phyloP scores from a whole-genome alignment of 2,113 vertebrate species.

The Cephalopterus ornatus region DNA sequence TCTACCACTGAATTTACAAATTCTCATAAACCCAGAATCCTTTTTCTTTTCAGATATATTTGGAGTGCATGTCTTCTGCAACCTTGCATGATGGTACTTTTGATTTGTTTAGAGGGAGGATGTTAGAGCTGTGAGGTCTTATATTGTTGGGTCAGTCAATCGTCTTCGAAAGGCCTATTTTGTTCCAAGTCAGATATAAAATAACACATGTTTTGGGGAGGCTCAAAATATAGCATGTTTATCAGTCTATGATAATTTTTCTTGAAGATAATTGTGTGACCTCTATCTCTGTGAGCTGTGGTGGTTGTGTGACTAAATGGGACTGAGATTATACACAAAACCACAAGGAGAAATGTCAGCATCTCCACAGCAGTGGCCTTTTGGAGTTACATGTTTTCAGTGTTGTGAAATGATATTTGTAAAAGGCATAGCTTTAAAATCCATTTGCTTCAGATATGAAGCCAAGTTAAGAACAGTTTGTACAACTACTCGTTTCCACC shows the following conservation, averaged over 20 bases:
- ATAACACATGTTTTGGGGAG: neutral
- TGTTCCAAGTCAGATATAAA: neutral
- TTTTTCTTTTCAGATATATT: neutral
- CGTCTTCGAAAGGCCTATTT: neutral
- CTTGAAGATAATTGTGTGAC: neutral
- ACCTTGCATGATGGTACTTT: fast-evolving
- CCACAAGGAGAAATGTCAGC: neutral
- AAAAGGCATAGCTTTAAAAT: neutral
- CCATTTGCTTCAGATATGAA: neutral
- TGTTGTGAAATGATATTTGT: neutral
- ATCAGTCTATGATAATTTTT: neutral
- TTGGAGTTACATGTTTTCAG: neutral
- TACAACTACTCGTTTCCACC: neutral
- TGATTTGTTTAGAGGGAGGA: neutral
- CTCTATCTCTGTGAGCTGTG: neutral
- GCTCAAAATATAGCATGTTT: neutral
- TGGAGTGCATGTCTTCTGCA: neutral
- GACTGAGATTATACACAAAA: neutral
- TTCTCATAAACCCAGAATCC: neutral
- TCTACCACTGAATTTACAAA: neutral
- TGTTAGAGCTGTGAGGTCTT: neutral
- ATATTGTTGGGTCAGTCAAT: neutral
- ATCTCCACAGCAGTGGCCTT: neutral
- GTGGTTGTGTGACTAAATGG: neutral
- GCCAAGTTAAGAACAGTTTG: neutral